These are phyloP conservation scores for Lepidurus arcticus DNA, from an alignment of 1,140 invertebrate genomes.

Conservation along the genomic window DNA sequence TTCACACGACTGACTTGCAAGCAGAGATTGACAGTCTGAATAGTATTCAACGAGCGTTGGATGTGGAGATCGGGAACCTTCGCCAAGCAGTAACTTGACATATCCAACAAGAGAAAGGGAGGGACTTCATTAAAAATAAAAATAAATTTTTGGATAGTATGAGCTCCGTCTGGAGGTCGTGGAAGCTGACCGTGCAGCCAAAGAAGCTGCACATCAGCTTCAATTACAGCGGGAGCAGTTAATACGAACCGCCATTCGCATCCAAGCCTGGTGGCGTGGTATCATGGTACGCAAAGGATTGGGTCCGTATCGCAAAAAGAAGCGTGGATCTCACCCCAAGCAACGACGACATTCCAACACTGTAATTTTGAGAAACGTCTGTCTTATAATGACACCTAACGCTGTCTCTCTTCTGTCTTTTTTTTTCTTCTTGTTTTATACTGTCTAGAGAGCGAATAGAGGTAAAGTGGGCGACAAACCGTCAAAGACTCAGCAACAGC, in stretches of 20 bases:
- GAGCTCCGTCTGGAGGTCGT: neutral
- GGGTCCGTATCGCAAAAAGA: slow-evolving; percentile 3
- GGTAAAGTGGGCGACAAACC: neutral
- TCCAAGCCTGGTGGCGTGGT: neutral
- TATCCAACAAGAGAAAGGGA: neutral
- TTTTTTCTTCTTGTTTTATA: neutral
- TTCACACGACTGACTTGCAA: slow-evolving; percentile 15
- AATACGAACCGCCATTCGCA: neutral
- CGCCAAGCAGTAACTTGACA: neutral
- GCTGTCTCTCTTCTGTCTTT: neutral
- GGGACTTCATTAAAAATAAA: neutral
- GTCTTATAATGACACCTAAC: neutral
- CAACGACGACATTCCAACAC: slow-evolving; percentile 10
- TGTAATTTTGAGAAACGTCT: neutral
- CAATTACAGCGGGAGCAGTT: neutral
- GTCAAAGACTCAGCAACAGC: neutral
- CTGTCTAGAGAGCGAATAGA: neutral
- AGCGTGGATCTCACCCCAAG: slow-evolving; percentile 12
- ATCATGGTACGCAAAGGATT: slow-evolving; percentile 6
- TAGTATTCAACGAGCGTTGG: neutral
- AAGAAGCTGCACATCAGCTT: neutral
- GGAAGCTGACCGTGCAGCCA: neutral
- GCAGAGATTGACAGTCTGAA: neutral
- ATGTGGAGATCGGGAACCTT: neutral
- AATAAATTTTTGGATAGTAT: neutral